Evolutionary conservation across 2,113 vertebrate species (phyloP).

Genomic region (Ariopsis seemanni): DNA sequence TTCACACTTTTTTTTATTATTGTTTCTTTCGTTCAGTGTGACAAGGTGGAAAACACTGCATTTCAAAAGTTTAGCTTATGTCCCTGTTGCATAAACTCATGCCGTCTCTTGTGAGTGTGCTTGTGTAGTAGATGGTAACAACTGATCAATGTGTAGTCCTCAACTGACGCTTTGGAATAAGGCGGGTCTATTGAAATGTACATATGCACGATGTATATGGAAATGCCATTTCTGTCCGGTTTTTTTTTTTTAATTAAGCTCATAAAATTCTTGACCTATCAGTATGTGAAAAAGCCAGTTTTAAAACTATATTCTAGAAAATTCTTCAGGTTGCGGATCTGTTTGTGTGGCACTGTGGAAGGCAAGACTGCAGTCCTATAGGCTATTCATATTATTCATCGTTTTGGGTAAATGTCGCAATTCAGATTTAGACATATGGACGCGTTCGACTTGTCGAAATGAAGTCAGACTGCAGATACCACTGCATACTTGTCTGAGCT

Average conservation of each 20-base stretch:
- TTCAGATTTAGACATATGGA: background rate
- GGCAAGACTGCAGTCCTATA: background rate
- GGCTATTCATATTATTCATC: background rate
- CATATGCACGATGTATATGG: background rate
- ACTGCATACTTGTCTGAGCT: background rate
- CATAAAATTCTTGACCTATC: background rate
- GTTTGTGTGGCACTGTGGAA: background rate
- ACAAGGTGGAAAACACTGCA: background rate
- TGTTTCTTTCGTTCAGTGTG: too few species aligned
- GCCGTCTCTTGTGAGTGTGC: background rate
- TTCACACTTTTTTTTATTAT: background rate
- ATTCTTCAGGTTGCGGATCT: background rate
- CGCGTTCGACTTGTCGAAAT: background rate
- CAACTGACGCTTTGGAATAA: background rate
- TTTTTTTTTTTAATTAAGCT: background rate
- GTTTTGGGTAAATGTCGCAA: background rate
- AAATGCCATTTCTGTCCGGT: background rate
- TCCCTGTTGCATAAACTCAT: background rate
- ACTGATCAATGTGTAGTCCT: background rate
- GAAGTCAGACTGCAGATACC: background rate
- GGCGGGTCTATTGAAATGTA: background rate
- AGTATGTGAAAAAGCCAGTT: background rate
- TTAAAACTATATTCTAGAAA: background rate
- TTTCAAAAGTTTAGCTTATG: constrained; percentile 6
- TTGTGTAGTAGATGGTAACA: background rate